phyloP scores from a whole-genome alignment of 2,888 invertebrate genomes.

The Drosophila nigricruria region DNA sequence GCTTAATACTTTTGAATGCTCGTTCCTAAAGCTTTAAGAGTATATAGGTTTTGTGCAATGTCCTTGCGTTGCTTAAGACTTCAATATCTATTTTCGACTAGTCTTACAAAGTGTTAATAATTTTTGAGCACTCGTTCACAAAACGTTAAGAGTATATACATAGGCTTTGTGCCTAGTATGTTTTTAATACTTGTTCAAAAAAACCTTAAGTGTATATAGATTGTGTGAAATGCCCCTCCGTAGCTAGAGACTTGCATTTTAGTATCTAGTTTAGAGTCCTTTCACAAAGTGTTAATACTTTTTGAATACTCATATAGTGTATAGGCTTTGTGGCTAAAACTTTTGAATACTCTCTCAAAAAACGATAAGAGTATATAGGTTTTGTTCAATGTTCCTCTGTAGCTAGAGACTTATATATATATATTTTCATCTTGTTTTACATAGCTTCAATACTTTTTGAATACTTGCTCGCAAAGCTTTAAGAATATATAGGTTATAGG shows the following conservation, averaged over 20 bases:
- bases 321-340: neutral
- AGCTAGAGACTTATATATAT: neutral
- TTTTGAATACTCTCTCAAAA: neutral
- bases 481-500: neutral
- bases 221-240: too few relatives aligned
- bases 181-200: too few relatives aligned
- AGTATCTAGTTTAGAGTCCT: too few relatives aligned
- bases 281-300: too few relatives aligned
- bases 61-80: neutral
- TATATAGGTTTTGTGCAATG: neutral
- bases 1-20: too few relatives aligned
- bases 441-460: neutral
- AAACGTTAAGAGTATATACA: too few relatives aligned
- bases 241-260: too few relatives aligned
- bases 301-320: neutral
- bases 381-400: neutral
- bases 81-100: neutral
- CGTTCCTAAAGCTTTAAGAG: neutral
- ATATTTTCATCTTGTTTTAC: neutral
- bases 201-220: too few relatives aligned
- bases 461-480: neutral
- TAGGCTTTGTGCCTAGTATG: too few relatives aligned
- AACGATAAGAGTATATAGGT: neutral
- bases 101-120: neutral
- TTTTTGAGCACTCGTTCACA: neutral